Base-by-base conservation (phyloP, 1,140 invertebrate genomes). In the Trialeurodes vaporariorum region DNA sequence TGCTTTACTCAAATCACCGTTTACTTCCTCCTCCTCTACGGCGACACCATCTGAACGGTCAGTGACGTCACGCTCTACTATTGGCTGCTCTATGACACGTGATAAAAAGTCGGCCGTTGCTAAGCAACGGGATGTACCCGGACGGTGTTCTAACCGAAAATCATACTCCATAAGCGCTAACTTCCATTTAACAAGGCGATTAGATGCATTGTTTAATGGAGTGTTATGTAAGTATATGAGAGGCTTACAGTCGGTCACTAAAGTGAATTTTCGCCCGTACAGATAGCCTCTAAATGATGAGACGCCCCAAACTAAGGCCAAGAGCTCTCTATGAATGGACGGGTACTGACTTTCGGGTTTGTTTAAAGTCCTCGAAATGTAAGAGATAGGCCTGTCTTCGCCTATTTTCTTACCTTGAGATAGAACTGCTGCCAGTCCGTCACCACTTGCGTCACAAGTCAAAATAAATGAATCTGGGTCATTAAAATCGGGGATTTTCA, bases 401-500 rank as follows among this genome's bases (percentile, higher is more conserved):
- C 23, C 5, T 12, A 49, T 17, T 9, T 5, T 17, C 17, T 5
- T 5, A 9, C 34, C 34, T 17, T 49, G 34, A 17, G 34, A 49
- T 17, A 49, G 34, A 5, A 49, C 34, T 9, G 5, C 17, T 49
- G 5, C 34, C 34, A 49, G 17, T 5, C 34, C 34, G 5, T 49
- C 5, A 17, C 34, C 5, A 49, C 34, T 49, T 17, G 5, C 34
- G 17, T 49, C 34, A 49, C 5, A 9, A 9, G 34, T 49, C 34
- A 49, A 49, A 17, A 49, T 49, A 5, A 49, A 9, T 17, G 34
- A 17, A 49, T n/a, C n/a, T 49, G 49, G 49, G 21, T 67, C 1
- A 1, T 21, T n/a, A 25, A 67, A 67, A 23, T 62, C 60, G 11
- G 66, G 66, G 61, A 27, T 62, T 25, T 67, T 49, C 22, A 67